Conservation (phyloP, 1,140 invertebrate species). For the Papilio xuthus region DNA sequence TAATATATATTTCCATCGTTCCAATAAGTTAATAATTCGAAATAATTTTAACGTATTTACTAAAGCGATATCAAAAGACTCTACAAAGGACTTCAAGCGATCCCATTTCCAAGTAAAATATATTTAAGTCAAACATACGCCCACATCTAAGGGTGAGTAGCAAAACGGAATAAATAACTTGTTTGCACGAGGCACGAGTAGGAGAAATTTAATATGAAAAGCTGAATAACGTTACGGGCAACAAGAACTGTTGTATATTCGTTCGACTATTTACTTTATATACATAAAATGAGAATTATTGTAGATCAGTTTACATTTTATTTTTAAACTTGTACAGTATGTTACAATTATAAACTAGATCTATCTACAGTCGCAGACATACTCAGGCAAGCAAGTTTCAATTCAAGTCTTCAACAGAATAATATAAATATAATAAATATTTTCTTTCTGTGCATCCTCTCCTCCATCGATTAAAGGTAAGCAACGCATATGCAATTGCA, state of each 20-base stretch:
- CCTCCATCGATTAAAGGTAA: no score
- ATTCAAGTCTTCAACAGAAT: neutral
- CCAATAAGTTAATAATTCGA: slow-evolving; percentile 6
- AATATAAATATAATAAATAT: no score
- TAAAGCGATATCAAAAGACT: slow-evolving; percentile 44
- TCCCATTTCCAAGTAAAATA: slow-evolving; percentile 50
- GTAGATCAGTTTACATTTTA: slow-evolving; percentile 10
- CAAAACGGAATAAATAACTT: slow-evolving; percentile 45
- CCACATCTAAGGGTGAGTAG: slow-evolving; percentile 39
- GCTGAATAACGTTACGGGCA: slow-evolving; percentile 42
- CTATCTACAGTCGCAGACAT: neutral
- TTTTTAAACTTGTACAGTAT: neutral
- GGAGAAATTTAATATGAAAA: slow-evolving; percentile 44
- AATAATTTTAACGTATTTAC: slow-evolving; percentile 8
- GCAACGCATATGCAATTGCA: no score
- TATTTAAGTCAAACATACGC: slow-evolving; percentile 43
- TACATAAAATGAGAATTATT: neutral
- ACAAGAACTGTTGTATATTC: slow-evolving; percentile 7
- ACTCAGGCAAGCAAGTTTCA: neutral
- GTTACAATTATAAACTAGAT: neutral
- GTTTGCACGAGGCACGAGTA: slow-evolving; percentile 33
- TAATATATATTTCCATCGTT: neutral
- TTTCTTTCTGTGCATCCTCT: no score
- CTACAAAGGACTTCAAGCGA: slow-evolving; percentile 46
- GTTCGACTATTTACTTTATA: neutral